Base-by-base conservation (phyloP, 2,888 invertebrate genomes). In the Cryptocephalus moraei region DNA sequence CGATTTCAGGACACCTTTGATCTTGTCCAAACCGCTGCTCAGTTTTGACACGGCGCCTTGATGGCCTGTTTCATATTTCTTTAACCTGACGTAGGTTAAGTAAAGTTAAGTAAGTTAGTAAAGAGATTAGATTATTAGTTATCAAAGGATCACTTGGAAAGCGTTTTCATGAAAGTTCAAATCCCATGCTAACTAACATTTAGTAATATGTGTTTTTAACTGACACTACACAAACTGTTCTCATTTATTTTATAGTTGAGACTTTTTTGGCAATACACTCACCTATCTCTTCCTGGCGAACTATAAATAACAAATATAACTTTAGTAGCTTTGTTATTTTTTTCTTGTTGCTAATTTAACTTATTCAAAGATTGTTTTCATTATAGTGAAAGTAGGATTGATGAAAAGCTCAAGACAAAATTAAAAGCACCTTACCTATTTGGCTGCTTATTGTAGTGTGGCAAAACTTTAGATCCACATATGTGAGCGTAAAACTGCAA, bases 401-500 rank as follows among this genome's bases (percentile, higher is more conserved):
- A 22, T 2, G 22, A 6, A 4, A 22, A 4, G 6, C 6, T 6
- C 22, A 22, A 22, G 2, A 22, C 2, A 22, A 22, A 6, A 4
- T 22, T 22, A 22, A 22, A 22, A 22, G 6, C 6, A 22, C 6
- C 73, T 73, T 63, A 78, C 80, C 74, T 77, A 60, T 74, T 75
- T 59, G 75, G 67, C 60, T 79, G 68, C 60, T 79, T 82, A 59
- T 77, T 81, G 59, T 75, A 76, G 34, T 74, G 75, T 9, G 75
- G 73, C 1, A 79, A 74, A 49, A 77, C 71, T 61, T 83, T 76
- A 41, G 78, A 75, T 9, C 87, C 87, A 61, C 84, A 81, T 36
- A 86, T 70, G 62, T 82, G 73, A 57, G 75, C 78, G 64, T 86
- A 87, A 66, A 85, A 84, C 85, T 86, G 73, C 58, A 71, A 77